phyloP scores from a whole-genome alignment of 2,888 invertebrate species.

The Drosophila anceps region DNA sequence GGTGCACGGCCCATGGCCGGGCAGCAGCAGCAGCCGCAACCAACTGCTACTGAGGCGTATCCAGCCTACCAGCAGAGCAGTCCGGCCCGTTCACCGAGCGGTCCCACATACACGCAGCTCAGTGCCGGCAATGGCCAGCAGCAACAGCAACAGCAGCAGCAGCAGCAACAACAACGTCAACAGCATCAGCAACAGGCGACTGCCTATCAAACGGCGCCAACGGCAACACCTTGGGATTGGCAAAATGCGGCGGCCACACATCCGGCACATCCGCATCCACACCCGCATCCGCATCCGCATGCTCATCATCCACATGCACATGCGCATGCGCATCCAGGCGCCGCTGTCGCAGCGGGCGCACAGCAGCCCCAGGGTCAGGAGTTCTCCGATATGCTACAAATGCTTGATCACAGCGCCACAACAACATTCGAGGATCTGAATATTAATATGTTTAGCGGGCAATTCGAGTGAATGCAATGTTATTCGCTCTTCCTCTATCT shows the following conservation, averaged over 20 bases:
- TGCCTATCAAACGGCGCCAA: slow-evolving; percentile 84
- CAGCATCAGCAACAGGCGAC: slow-evolving; percentile 76
- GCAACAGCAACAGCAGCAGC: slow-evolving; percentile 83
- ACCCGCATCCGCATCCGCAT: slow-evolving; percentile 81
- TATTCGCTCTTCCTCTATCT: background rate
- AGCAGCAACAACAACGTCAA: slow-evolving; percentile 54
- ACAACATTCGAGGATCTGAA: slow-evolving; percentile 95
- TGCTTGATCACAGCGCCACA: slow-evolving; percentile 93
- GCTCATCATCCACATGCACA: slow-evolving; percentile 85
- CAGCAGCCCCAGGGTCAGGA: slow-evolving; percentile 90
- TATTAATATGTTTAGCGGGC: slow-evolving; percentile 95
- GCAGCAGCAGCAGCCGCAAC: slow-evolving; percentile 84
- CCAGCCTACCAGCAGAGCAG: slow-evolving; percentile 89
- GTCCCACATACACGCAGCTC: slow-evolving; percentile 92
- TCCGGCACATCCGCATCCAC: slow-evolving; percentile 78
- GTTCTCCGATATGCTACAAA: slow-evolving; percentile 96
- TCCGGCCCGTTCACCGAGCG: slow-evolving; percentile 93
- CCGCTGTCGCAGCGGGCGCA: slow-evolving; percentile 85
- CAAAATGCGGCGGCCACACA: slow-evolving; percentile 86
- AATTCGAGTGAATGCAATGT: slow-evolving; percentile 87
- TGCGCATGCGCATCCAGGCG: slow-evolving; percentile 84
- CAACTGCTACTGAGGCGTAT: slow-evolving; percentile 90
- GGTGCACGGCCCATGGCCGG: slow-evolving; percentile 73
- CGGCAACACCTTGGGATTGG: slow-evolving; percentile 89
- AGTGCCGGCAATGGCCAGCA: slow-evolving; percentile 88